phyloP scores from a whole-genome alignment of 2,888 invertebrate species.

The Linnaemya tessellans region DNA sequence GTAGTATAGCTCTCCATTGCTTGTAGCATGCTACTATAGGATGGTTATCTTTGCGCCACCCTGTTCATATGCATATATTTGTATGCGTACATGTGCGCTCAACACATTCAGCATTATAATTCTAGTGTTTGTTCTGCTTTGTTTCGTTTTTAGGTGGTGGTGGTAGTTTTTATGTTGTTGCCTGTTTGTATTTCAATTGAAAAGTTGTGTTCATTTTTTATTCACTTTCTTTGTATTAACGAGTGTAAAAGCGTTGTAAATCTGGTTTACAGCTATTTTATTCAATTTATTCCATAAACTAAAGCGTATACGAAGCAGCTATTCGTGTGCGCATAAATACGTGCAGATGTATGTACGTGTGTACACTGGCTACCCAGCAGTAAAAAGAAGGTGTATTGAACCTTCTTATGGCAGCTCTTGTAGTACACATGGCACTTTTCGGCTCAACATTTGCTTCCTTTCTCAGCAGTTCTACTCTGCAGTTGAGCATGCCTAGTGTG shows the following conservation, averaged over 20 bases:
- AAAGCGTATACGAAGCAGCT: slow-evolving; percentile 17
- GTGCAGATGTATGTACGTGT: not conserved
- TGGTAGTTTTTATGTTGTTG: slow-evolving; percentile 55
- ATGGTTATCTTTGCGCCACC: too few species aligned
- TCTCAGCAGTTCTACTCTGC: too few species aligned
- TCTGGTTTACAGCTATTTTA: slow-evolving; percentile 70
- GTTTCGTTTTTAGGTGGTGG: slow-evolving; percentile 40
- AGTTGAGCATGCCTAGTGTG: too few species aligned
- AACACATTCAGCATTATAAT: slow-evolving; percentile 32
- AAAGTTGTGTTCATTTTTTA: slow-evolving; percentile 61
- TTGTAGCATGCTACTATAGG: too few species aligned
- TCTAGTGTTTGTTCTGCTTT: slow-evolving; percentile 54
- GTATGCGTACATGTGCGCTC: not conserved
- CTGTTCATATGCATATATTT: too few species aligned
- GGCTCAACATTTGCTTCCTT: too few species aligned
- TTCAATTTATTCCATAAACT: slow-evolving; percentile 65
- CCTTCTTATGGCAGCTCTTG: too few species aligned
- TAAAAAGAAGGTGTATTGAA: too few species aligned
- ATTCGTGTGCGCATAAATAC: not conserved
- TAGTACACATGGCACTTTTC: too few species aligned
- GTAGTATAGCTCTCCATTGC: too few species aligned
- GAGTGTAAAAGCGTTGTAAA: slow-evolving; percentile 67
- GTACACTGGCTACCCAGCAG: not conserved
- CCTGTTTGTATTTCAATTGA: slow-evolving; percentile 63
- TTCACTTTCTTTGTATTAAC: slow-evolving; percentile 57